These are phyloP conservation scores for Sitta carolinensis DNA, from an alignment of 2,797 vertebrate species.

Conservation along the genomic window DNA sequence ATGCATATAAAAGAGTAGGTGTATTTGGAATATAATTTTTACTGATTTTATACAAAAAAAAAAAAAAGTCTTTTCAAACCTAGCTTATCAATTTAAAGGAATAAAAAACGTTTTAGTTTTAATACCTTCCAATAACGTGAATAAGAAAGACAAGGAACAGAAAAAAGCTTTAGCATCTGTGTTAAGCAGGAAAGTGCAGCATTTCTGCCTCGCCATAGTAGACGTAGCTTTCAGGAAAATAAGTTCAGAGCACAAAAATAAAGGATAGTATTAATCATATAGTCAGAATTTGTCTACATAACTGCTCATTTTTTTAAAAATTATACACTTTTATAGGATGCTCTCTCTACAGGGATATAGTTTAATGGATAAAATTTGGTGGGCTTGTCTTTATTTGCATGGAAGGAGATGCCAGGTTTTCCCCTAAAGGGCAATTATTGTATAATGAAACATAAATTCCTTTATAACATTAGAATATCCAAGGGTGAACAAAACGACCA, in stretches of 20 bases:
- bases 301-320: background rate
- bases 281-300: background rate
- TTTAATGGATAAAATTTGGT: background rate
- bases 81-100: background rate
- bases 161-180: background rate
- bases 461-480: background rate
- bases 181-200: background rate
- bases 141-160: background rate
- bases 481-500: background rate
- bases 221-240: background rate
- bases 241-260: background rate
- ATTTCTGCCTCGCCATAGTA: background rate
- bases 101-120: background rate
- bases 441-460: background rate
- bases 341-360: background rate
- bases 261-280: background rate
- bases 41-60: background rate
- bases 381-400: background rate
- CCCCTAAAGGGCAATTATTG: background rate
- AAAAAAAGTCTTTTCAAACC: background rate
- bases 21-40: background rate
- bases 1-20: background rate
- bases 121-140: background rate
- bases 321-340: background rate
- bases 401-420: background rate